These are phyloP conservation scores for Acanthococcus lagerstroemiae DNA, from an alignment of 2,888 invertebrate genomes.

Conservation along the genomic window DNA sequence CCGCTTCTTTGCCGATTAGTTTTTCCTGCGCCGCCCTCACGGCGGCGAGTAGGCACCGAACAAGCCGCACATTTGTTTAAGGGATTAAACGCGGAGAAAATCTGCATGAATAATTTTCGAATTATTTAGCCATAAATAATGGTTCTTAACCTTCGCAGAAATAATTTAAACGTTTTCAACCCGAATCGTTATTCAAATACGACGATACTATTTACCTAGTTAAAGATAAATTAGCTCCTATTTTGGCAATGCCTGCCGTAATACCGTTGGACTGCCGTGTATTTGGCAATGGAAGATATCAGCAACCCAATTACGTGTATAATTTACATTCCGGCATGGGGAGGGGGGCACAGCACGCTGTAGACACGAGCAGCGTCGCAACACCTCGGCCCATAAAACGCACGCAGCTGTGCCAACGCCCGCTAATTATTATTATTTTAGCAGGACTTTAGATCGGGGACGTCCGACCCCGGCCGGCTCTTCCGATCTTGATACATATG, in stretches of 20 bases:
- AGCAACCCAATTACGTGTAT: not conserved
- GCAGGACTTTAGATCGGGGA: too few species aligned
- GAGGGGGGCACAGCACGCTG: too few species aligned
- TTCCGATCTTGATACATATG: too few species aligned
- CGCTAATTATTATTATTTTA: too few species aligned
- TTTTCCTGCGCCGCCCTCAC: not conserved
- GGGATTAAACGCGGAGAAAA: not conserved
- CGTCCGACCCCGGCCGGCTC: too few species aligned
- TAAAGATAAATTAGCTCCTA: slow-evolving; percentile 16
- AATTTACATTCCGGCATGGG: too few species aligned
- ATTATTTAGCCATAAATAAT: slow-evolving; percentile 27
- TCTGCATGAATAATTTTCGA: slow-evolving; percentile 24
- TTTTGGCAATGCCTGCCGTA: slow-evolving; percentile 9
- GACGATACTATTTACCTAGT: slow-evolving; percentile 11
- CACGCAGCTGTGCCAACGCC: too few species aligned
- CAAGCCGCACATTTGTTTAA: not conserved
- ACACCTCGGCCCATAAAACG: too few species aligned
- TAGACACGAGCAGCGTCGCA: too few species aligned
- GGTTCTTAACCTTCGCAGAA: slow-evolving; percentile 16
- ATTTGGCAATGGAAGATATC: not conserved
- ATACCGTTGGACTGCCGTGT: not conserved
- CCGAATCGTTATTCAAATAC: slow-evolving; percentile 13
- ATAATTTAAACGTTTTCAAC: slow-evolving; percentile 13
- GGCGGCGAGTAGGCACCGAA: not conserved
- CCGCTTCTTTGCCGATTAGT: not conserved